Evolutionary conservation across 2,888 invertebrate genomes (phyloP).

Genomic region (Heliconius ethilla): DNA sequence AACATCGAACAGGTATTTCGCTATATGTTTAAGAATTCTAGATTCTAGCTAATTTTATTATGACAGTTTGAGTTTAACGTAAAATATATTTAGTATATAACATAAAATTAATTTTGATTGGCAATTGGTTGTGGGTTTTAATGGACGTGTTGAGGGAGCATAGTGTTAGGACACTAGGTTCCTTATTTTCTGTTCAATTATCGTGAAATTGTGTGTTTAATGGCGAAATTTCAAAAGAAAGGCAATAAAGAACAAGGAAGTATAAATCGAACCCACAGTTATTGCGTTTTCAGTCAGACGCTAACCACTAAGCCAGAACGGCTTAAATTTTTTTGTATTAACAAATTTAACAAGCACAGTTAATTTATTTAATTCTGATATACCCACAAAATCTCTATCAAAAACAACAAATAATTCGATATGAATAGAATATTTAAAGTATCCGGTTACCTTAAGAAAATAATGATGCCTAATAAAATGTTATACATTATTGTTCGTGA

Average conservation of each 20-base stretch:
- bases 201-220: background rate
- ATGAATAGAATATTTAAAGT: background rate
- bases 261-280: too few relatives aligned
- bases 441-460: background rate
- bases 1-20: slow-evolving; percentile 33
- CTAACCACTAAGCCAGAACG: background rate
- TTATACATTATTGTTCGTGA: slow-evolving; percentile 9
- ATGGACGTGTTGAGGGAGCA: background rate
- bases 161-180: background rate
- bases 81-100: background rate
- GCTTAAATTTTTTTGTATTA: too few relatives aligned
- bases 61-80: background rate
- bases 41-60: slow-evolving; percentile 1
- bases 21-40: background rate
- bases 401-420: background rate
- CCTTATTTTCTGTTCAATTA: background rate
- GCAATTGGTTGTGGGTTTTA: too few relatives aligned
- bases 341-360: too few relatives aligned
- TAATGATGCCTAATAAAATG: background rate
- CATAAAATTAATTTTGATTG: too few relatives aligned
- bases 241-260: too few relatives aligned
- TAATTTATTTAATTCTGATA: too few relatives aligned
- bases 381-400: too few relatives aligned
- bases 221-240: background rate
- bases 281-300: background rate